These are phyloP conservation scores for Pyrocephalus nanus DNA, from an alignment of 2,797 vertebrate genomes.

Conservation along the genomic window DNA sequence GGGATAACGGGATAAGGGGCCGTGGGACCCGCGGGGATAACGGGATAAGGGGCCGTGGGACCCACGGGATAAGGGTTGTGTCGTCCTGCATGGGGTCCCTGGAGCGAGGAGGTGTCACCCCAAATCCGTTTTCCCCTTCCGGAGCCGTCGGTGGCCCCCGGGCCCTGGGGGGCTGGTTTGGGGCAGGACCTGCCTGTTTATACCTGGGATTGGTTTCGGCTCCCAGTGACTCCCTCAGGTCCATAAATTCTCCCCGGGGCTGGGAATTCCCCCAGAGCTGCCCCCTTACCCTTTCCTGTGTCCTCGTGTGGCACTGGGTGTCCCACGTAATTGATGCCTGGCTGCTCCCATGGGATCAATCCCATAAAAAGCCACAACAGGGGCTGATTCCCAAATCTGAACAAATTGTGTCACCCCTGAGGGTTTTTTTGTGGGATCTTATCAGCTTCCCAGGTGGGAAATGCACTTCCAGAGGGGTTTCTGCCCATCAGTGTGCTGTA, in stretches of 20 bases:
- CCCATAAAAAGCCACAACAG: accelerated
- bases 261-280: accelerated
- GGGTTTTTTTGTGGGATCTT: not conserved
- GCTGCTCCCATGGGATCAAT: not conserved
- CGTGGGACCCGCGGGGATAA: not conserved
- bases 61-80: not conserved
- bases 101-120: not conserved
- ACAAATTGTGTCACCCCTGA: accelerated
- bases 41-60: not conserved
- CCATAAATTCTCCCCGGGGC: not conserved
- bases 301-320: accelerated
- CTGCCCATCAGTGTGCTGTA: not conserved
- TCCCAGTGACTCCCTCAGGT: not conserved
- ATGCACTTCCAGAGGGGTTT: not conserved
- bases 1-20: too few relatives aligned
- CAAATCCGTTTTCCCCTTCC: not conserved
- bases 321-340: not conserved
- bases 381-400: too few relatives aligned
- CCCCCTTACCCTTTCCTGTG: not conserved
- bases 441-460: not conserved
- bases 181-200: not conserved
- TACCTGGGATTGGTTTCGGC: accelerated
- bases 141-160: accelerated
- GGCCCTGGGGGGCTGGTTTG: accelerated
- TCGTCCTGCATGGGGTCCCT: not conserved